Conservation (phyloP, 2,113 vertebrate genomes). For the Oryzias celebensis region DNA sequence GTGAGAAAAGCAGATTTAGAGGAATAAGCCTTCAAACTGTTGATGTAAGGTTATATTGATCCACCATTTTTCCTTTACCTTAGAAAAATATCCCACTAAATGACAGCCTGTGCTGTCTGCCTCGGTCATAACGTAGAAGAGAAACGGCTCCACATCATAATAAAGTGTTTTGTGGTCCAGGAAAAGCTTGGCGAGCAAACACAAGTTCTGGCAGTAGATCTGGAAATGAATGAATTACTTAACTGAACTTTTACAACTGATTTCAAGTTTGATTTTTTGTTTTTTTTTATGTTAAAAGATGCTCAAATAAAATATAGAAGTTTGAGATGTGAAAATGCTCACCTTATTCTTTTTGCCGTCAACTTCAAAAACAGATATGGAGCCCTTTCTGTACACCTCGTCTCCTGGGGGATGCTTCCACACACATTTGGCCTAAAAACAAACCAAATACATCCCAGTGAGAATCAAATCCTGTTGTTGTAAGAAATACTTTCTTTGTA, state of each 20-base stretch:
- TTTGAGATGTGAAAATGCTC: background rate
- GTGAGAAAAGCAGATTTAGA: background rate
- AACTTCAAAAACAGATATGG: slow-evolving; percentile 97
- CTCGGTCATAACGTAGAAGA: slow-evolving; percentile 99
- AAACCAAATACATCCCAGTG: background rate
- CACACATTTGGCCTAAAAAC: slow-evolving; percentile 91
- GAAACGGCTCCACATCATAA: slow-evolving; percentile 98
- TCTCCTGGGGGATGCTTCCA: slow-evolving; percentile 98
- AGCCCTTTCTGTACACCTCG: slow-evolving; percentile 94
- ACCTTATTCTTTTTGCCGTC: slow-evolving; percentile 99
- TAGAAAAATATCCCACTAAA: slow-evolving; percentile 98
- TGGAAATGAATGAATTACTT: slow-evolving; percentile 37
- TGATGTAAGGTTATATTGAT: background rate
- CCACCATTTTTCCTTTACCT: slow-evolving; percentile 72
- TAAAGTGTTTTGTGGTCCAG: slow-evolving; percentile 98
- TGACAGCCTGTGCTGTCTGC: slow-evolving; percentile 98
- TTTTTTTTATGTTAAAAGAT: background rate
- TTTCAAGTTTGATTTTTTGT: background rate
- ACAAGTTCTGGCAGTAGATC: slow-evolving; percentile 99
- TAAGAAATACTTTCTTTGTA: no score
- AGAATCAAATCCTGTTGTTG: background rate
- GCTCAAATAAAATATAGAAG: background rate
- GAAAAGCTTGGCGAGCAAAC: slow-evolving; percentile 97
- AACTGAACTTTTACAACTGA: background rate
- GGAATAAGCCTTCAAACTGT: background rate